Base-by-base conservation (phyloP, 2,888 invertebrate genomes). In the Alcis repandata region DNA sequence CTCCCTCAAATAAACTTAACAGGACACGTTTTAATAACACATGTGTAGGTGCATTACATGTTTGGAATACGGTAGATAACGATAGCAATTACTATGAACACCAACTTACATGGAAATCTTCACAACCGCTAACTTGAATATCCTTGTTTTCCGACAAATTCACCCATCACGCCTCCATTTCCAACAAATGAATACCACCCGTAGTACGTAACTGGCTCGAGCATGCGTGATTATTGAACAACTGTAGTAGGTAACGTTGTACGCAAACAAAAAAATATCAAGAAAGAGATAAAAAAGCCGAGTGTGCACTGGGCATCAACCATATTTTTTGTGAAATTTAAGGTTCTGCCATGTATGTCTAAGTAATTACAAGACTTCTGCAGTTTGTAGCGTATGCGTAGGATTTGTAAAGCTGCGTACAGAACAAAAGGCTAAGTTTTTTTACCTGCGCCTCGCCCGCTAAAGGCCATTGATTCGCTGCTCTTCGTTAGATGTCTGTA, bases 101-200 rank as follows among this genome's bases (percentile, higher is more conserved):
- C 71, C 70, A 73, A 89, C 88, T 86, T 73, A 91, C 89, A 79
- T 79, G 78, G 72, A 84, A 84, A 84, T 85, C 76, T 75, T 78
- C 81, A 82, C 85, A 89, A 86, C 86, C 80, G 85, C 85, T 78
- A 91, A 90, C 86, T 86, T 87, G 88, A 90, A 91, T 89, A 89
- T 85, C 81, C 72, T 75, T 82, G 82, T 83, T 85, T 86, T 88
- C 81, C 86, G 84, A 88, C 88, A 86, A 87, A 83, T 83, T 85
- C 84, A 83, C 85, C 88, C 88, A 89, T 92, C 90, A 91, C 89
- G 88, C 88, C 89, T 88, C 91, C 92, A 93, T 92, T 90, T 92
- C 89, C 90, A 89, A 92, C 91, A 92, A 92, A 91, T 92, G 92
- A 92, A 89, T 88, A 87, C 78, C 82, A 77, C 62, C 71, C 70